phyloP scores from a whole-genome alignment of 2,888 invertebrate species.

The Apamea monoglypha region DNA sequence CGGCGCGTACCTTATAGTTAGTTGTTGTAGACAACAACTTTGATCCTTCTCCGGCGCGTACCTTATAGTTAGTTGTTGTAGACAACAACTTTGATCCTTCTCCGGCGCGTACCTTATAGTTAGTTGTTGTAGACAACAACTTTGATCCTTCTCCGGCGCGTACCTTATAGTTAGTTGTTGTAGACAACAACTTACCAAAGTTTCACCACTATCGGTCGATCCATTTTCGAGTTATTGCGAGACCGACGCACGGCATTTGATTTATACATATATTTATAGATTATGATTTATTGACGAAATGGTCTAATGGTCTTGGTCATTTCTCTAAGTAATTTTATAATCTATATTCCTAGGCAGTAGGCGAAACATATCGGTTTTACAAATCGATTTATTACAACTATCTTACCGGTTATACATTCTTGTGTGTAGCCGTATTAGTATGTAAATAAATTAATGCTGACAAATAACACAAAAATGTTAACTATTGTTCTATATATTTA shows the following conservation, averaged over 20 bases:
- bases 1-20: too few species aligned
- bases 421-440: conserved; percentile 41
- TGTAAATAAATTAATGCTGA: conserved; percentile 5
- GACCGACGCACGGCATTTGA: background rate
- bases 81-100: too few species aligned
- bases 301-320: background rate
- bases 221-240: background rate
- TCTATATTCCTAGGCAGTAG: conserved; percentile 14
- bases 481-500: conserved; percentile 24
- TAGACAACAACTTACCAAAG: background rate
- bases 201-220: background rate
- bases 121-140: too few species aligned
- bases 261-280: background rate
- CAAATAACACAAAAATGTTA: conserved; percentile 28
- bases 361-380: conserved; percentile 19
- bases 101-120: too few species aligned
- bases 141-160: background rate
- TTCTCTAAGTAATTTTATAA: background rate
- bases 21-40: background rate
- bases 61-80: too few species aligned
- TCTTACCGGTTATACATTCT: conserved; percentile 36
- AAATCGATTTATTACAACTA: conserved; percentile 4
- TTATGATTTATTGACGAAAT: conserved; percentile 14
- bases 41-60: too few species aligned
- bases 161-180: too few species aligned